These are phyloP conservation scores for Drosophila carrolli DNA, from an alignment of 1,140 invertebrate species.

Conservation along the genomic window DNA sequence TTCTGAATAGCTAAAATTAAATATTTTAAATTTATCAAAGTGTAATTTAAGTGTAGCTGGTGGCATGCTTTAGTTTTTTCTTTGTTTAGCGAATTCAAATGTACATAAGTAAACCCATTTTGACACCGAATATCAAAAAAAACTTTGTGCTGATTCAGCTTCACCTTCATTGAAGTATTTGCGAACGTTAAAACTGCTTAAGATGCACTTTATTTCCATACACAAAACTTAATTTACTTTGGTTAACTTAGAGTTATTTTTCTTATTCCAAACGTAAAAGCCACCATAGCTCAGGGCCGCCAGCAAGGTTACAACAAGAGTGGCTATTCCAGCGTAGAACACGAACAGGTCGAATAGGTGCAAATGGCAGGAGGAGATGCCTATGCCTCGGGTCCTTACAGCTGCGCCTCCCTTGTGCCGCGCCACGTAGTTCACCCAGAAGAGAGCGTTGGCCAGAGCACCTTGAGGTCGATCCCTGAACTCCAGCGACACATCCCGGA, in stretches of 20 bases:
- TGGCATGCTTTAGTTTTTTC: not conserved
- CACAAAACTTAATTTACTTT: conserved; percentile 58
- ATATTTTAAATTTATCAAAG: no score
- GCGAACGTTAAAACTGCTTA: not conserved
- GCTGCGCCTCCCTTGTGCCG: conserved; percentile 86
- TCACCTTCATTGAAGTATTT: not conserved
- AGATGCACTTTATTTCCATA: conserved; percentile 2
- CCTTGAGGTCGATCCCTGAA: conserved; percentile 86
- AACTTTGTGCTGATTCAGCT: not conserved
- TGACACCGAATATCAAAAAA: not conserved
- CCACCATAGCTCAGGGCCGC: conserved; percentile 33
- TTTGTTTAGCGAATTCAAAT: not conserved
- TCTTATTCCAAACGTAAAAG: conserved; percentile 45
- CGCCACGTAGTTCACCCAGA: conserved; percentile 88
- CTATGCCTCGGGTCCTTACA: conserved; percentile 61
- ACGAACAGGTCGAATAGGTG: conserved; percentile 72
- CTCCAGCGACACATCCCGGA: conserved; percentile 84
- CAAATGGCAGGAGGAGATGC: conserved; percentile 62
- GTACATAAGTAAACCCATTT: not conserved
- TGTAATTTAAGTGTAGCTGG: no score
- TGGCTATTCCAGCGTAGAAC: conserved; percentile 51
- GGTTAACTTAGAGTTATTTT: conserved; percentile 41
- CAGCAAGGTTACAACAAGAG: conserved; percentile 31
- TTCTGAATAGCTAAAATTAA: no score
- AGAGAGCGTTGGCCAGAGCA: conserved; percentile 86